Conservation (phyloP, 2,797 vertebrate species). For the Masticophis lateralis region DNA sequence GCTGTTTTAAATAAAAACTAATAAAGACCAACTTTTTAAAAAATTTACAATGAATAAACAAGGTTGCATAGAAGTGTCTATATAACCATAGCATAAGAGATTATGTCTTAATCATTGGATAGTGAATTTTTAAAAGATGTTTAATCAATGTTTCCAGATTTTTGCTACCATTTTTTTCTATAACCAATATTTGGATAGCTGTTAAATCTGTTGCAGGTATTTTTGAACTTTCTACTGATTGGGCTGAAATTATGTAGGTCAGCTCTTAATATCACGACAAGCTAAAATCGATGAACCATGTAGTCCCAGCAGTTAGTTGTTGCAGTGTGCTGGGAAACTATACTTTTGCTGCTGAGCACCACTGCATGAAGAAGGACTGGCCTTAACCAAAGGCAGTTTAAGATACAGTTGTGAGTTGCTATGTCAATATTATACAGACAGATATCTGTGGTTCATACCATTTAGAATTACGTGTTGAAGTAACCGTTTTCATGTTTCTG, state of each 20-base stretch:
- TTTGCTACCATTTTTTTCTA: conserved; percentile 25
- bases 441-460: too few species aligned
- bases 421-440: too few species aligned
- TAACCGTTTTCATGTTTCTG: background rate
- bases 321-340: background rate
- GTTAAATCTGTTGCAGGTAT: background rate
- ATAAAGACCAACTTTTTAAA: background rate
- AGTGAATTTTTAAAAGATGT: background rate
- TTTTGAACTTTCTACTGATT: conserved; percentile 39
- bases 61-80: background rate
- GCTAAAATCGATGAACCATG: background rate
- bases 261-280: conserved; percentile 33
- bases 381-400: background rate
- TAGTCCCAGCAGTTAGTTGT: background rate
- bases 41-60: background rate
- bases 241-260: conserved; percentile 29
- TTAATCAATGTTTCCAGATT: conserved; percentile 19
- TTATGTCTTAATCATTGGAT: background rate
- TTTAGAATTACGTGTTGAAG: background rate
- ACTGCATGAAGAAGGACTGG: background rate
- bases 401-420: background rate
- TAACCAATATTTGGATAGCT: conserved; percentile 12
- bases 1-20: background rate
- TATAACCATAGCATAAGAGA: background rate
- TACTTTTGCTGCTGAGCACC: background rate